Percentiles rank a stretch among this genome's conserved stretches.
Conservation (phyloP, 2,888 invertebrate species). For the Cephus pulcher region DNA sequence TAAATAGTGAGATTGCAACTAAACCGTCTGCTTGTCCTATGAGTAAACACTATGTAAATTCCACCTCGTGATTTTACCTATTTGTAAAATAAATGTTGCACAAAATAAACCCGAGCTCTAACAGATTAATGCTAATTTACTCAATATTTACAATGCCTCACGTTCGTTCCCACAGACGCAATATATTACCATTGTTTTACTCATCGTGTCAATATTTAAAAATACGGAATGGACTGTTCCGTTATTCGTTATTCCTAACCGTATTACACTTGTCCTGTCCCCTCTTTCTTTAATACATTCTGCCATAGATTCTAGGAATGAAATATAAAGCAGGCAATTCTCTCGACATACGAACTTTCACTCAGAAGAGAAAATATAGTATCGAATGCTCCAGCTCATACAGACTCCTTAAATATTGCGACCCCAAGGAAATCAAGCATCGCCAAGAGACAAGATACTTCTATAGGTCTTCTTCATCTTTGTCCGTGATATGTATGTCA, state of each 20-base stretch:
- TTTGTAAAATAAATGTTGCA: conserved; percentile 29
- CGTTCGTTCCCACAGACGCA: conserved; percentile 34
- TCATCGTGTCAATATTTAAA: conserved; percentile 44
- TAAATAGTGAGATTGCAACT: neutral
- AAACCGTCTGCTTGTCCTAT: neutral
- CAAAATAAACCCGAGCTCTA: conserved; percentile 31
- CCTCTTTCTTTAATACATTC: neutral
- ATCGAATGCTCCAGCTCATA: conserved; percentile 4
- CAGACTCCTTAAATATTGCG: conserved; percentile 34
- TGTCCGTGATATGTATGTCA: conserved; percentile 19
- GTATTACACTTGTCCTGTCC: neutral
- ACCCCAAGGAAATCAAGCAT: conserved; percentile 41
- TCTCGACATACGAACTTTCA: neutral
- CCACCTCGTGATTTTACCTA: conserved; percentile 34
- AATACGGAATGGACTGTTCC: conserved; percentile 29
- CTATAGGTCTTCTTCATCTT: conserved; percentile 20
- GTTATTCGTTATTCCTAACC: neutral
- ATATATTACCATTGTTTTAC: conserved; percentile 52
- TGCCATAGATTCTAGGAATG: neutral
- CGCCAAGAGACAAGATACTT: conserved; percentile 28
- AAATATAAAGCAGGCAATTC: neutral
- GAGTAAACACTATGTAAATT: neutral
- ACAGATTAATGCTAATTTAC: conserved; percentile 51
- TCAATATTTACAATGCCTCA: conserved; percentile 44
- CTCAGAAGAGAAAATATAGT: neutral